Percentiles rank a stretch among this genome's conserved stretches.
These are phyloP conservation scores for Magallana nippona DNA, from an alignment of 2,888 invertebrate genomes.

Conservation along the genomic window DNA sequence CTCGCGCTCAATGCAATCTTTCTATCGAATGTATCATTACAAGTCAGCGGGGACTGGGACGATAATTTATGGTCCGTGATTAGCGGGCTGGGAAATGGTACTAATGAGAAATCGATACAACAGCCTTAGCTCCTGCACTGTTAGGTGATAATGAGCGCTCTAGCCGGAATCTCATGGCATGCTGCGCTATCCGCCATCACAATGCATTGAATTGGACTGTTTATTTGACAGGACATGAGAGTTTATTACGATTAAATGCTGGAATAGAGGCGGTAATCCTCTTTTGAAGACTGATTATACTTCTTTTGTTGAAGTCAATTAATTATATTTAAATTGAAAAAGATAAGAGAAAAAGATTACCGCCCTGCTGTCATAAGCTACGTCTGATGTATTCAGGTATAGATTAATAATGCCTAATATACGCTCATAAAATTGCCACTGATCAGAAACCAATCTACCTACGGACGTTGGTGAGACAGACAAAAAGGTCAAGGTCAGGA, in stretches of 20 bases:
- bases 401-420: no score
- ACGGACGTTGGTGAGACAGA: no score
- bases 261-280: not conserved
- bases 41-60: not conserved
- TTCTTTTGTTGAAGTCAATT: not conserved
- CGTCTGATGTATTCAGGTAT: no score
- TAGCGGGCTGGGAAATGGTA: not conserved
- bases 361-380: no score
- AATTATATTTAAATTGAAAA: not conserved
- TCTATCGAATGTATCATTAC: not conserved
- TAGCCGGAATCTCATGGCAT: not conserved
- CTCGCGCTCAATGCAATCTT: not conserved
- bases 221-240: conserved; percentile 4
- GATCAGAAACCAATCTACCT: no score
- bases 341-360: no score
- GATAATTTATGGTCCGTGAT: not conserved
- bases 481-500: no score
- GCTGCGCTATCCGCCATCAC: not conserved
- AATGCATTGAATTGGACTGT: not conserved
- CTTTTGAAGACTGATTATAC: not conserved
- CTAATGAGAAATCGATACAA: conserved; percentile 1
- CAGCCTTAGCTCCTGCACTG: not conserved
- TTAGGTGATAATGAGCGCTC: not conserved
- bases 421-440: no score
- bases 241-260: not conserved